Evolutionary conservation across 2,797 vertebrate species (phyloP).

Genomic region (Borostomias antarcticus): DNA sequence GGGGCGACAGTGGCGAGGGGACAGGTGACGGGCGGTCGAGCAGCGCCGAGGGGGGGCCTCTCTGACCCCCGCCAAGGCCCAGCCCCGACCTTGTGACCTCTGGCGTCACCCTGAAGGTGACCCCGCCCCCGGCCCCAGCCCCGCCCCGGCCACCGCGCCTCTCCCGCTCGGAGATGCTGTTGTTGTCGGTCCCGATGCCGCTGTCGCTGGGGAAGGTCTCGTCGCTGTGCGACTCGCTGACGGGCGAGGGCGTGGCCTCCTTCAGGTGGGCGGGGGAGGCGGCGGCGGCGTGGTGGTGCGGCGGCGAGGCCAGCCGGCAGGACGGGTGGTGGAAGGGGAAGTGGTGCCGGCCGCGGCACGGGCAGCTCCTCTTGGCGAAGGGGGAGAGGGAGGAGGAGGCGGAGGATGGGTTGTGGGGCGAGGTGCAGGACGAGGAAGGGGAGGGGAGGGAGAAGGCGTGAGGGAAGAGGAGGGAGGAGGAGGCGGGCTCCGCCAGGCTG

Average conservation of each 20-base stretch:
- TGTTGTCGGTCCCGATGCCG: constrained; percentile 92
- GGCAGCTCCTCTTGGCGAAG: constrained; percentile 87
- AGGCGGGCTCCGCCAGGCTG: constrained; percentile 85
- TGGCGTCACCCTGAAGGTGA: constrained; percentile 56
- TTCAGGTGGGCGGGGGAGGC: constrained; percentile 90
- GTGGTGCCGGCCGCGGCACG: constrained; percentile 84
- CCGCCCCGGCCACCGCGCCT: constrained; percentile 68
- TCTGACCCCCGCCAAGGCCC: constrained; percentile 58
- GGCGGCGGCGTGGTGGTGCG: constrained; percentile 77
- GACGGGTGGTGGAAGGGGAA: constrained; percentile 78
- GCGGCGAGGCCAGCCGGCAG: constrained; percentile 74
- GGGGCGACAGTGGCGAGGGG: constrained; percentile 59
- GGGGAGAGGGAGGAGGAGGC: constrained; percentile 78
- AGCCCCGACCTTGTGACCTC: constrained; percentile 47
- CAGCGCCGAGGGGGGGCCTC: constrained; percentile 71
- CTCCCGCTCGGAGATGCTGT: constrained; percentile 89
- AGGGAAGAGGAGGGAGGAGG: constrained; percentile 72
- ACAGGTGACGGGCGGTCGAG: constrained; percentile 78
- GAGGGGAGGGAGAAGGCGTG: constrained; percentile 74
- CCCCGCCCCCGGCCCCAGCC: too few species aligned
- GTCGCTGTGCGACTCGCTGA: constrained; percentile 92
- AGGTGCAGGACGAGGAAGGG: constrained; percentile 73
- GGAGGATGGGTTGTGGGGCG: constrained; percentile 66
- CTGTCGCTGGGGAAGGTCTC: constrained; percentile 92
- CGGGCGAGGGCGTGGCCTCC: constrained; percentile 89